Conservation (phyloP, 2,113 vertebrate genomes). For the Connochaetes taurinus region DNA sequence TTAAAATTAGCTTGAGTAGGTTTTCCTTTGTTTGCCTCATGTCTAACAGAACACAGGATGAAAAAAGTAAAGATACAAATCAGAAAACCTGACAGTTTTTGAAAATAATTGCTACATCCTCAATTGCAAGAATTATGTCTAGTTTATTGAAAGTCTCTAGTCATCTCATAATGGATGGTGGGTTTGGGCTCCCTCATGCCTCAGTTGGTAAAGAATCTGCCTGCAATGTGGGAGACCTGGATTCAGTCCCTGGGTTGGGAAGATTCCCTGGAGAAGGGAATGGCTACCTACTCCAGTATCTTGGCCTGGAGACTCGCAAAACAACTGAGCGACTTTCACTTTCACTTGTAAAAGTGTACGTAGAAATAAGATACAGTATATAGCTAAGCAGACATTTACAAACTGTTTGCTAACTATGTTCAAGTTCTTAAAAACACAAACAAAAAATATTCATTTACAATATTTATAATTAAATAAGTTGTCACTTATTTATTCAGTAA, state of each 20-base stretch:
- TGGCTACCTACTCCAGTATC: not conserved
- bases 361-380: not conserved
- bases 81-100: not conserved
- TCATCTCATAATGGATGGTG: not conserved
- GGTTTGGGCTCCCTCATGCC: not conserved
- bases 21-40: not conserved
- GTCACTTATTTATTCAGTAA: not conserved
- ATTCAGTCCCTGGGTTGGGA: not conserved
- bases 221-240: not conserved
- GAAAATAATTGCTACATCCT: not conserved
- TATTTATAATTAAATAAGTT: no score
- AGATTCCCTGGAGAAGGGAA: not conserved
- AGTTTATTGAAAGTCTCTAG: not conserved
- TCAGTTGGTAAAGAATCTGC: not conserved
- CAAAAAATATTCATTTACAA: not conserved
- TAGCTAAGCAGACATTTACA: not conserved
- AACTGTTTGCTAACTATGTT: not conserved
- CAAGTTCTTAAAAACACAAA: not conserved
- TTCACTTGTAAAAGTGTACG: not conserved
- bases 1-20: not conserved
- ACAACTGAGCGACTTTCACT: not conserved
- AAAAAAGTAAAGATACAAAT: not conserved
- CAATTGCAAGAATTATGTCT: not conserved
- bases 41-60: not conserved
- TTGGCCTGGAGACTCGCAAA: not conserved